Percentiles rank a stretch among this genome's conserved stretches.
Conservation (phyloP, 30 jellyfish, hydroid and myxozoan species). For the Clytia hemisphaerica region DNA sequence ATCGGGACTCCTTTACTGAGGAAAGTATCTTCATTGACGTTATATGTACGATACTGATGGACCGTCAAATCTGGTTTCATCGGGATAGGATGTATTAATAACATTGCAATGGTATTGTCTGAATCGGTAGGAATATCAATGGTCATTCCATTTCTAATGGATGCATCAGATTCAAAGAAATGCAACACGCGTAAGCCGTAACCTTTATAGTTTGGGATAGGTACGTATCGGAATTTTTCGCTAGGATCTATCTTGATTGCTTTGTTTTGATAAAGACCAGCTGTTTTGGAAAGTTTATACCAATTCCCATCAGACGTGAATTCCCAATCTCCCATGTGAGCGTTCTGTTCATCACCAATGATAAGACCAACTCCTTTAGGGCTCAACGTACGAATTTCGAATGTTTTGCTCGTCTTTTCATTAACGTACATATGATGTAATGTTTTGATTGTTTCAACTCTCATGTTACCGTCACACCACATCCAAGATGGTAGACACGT, state of each 20-base stretch:
- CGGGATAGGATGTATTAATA: conserved; percentile 19
- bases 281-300: neutral
- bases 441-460: too few relatives aligned
- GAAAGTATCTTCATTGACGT: conserved; percentile 1
- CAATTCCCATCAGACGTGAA: conserved; percentile 19
- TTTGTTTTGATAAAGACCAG: neutral
- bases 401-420: too few relatives aligned
- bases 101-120: neutral
- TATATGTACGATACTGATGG: neutral
- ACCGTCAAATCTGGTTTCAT: conserved; percentile 6
- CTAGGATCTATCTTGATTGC: conserved; percentile 9
- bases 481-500: conserved; percentile 14
- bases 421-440: too few relatives aligned
- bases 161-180: neutral
- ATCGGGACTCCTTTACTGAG: conserved; percentile 10
- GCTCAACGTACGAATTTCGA: too few relatives aligned
- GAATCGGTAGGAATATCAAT: neutral
- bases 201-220: neutral
- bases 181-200: conserved; percentile 27
- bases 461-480: neutral
- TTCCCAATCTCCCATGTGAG: conserved; percentile 22
- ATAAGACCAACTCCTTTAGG: too few relatives aligned
- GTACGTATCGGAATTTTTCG: conserved; percentile 9
- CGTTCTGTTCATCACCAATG: neutral
- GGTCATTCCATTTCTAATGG: neutral